Evolutionary conservation across 2,888 invertebrate species (phyloP).

Genomic region (Drosophila dives): DNA sequence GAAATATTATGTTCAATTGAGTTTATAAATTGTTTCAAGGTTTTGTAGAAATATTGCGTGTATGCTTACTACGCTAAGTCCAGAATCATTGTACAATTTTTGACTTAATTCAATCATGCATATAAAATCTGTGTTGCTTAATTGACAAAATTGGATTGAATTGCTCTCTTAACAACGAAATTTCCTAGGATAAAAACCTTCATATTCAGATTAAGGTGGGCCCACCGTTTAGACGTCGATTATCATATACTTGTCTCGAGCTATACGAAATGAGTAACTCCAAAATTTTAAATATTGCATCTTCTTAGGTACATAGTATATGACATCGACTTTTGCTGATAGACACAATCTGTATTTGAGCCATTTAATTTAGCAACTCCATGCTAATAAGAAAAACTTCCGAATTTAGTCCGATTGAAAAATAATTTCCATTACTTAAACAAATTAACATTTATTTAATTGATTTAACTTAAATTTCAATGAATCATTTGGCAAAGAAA

Average conservation of each 20-base stretch:
- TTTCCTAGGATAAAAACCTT: slow-evolving; percentile 18
- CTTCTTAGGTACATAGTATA: slow-evolving; percentile 1
- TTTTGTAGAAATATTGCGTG: not conserved
- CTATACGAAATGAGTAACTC: slow-evolving; percentile 33
- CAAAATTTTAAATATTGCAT: slow-evolving; percentile 21
- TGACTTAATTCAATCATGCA: slow-evolving; percentile 15
- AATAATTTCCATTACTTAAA: slow-evolving; percentile 54
- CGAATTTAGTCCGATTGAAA: slow-evolving; percentile 26
- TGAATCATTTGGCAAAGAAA: slow-evolving; percentile 55
- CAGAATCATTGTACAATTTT: slow-evolving; percentile 1
- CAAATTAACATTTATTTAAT: slow-evolving; percentile 51
- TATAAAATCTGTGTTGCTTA: slow-evolving; percentile 1
- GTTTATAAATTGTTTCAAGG: not conserved
- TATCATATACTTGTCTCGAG: slow-evolving; percentile 50
- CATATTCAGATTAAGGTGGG: slow-evolving; percentile 13
- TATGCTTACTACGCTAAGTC: not conserved
- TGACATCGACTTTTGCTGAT: slow-evolving; percentile 22
- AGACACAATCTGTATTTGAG: slow-evolving; percentile 34
- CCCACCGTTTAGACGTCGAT: slow-evolving; percentile 63
- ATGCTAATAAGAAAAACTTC: slow-evolving; percentile 66
- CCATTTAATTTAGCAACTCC: slow-evolving; percentile 53
- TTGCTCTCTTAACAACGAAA: slow-evolving; percentile 35
- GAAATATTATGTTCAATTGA: slow-evolving; percentile 1
- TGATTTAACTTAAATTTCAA: slow-evolving; percentile 13
- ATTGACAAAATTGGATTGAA: slow-evolving; percentile 17